Evolutionary conservation across 2,888 invertebrate species (phyloP).

Genomic region (Lutraria lutraria): DNA sequence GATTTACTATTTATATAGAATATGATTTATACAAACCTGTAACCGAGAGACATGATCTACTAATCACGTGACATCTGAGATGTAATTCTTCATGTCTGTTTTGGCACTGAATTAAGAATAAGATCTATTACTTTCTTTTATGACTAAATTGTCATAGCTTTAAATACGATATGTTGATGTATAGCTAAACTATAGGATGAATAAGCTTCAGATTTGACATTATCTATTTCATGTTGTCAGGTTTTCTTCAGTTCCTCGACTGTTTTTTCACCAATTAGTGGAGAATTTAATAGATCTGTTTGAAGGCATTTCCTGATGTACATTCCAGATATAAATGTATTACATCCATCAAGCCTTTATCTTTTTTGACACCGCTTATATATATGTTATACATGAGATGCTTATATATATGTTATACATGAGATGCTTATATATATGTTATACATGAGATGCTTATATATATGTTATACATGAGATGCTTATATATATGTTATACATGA

Average conservation of each 20-base stretch:
- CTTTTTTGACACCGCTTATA: not conserved
- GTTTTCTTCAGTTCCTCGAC: not conserved
- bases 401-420: constrained; percentile 12
- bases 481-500: constrained; percentile 13
- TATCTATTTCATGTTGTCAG: not conserved
- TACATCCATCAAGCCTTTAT: not conserved
- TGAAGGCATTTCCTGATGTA: not conserved
- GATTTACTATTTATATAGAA: too few species aligned
- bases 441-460: too few species aligned
- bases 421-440: constrained; percentile 8
- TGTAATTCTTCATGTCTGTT: too few species aligned
- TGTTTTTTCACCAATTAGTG: not conserved
- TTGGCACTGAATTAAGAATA: too few species aligned
- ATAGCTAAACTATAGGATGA: not conserved
- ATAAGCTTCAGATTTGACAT: not conserved
- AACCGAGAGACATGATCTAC: not conserved
- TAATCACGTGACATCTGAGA: not conserved
- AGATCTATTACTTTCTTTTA: not conserved
- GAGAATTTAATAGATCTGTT: not conserved
- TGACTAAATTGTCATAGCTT: not conserved
- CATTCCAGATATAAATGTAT: not conserved
- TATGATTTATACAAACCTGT: too few species aligned
- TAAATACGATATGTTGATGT: not conserved
- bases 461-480: too few species aligned
- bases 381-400: not conserved